Evolutionary conservation across 2,888 invertebrate species (phyloP), one percentile per base, ranked within the genome.

Genomic region (Eupithecia dodoneata): DNA sequence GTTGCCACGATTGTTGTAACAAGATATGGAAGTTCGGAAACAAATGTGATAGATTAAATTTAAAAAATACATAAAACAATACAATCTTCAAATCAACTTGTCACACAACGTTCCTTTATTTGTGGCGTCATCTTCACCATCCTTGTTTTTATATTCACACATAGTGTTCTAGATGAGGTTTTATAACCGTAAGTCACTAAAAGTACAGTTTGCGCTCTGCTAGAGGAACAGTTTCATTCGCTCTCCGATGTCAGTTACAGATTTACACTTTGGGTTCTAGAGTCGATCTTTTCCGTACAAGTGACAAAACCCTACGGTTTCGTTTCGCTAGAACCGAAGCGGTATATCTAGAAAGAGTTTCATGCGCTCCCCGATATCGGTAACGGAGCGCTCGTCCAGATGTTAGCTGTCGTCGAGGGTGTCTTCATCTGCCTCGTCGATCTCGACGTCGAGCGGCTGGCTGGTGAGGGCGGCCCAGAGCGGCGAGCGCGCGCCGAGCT

Each of bases 381-480:
- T 93, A 81, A 96, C 95, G 82, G 95, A 90, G 88, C 92, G 94
- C 88, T 95, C 95, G 90, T 95, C 96, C 65, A 93, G 87, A 88
- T 96, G 96, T 93, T 96, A 96, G 96, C 96, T 96, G 88, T 93
- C 93, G 66, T 90, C 91, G 71, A 81, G 86, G 74, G 88, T 90
- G 49, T 90, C 90, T 66, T 91, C 92, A 44, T 88, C 90, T 15
- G 88, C 90, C 79, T 93, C 93, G 76, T 93, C 82, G 44, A 79
- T 75, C 66, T 81, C 81, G 44, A 75, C 93, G 85, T 94, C 94
- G 12, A 94, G 90, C 6, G 93, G 94, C 87, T 97, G 97, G 86
- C 97, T 97, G 75, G 98, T 98, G 84, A 98, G 95, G 74, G 98
- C 97, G 73, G 97, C 97, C 98, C 98, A 98, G 82, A 98, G 95